Evolutionary conservation across 30 jellyfish, hydroid and myxozoan species (phyloP).

Genomic region (Hydractinia symbiolongicarpus): DNA sequence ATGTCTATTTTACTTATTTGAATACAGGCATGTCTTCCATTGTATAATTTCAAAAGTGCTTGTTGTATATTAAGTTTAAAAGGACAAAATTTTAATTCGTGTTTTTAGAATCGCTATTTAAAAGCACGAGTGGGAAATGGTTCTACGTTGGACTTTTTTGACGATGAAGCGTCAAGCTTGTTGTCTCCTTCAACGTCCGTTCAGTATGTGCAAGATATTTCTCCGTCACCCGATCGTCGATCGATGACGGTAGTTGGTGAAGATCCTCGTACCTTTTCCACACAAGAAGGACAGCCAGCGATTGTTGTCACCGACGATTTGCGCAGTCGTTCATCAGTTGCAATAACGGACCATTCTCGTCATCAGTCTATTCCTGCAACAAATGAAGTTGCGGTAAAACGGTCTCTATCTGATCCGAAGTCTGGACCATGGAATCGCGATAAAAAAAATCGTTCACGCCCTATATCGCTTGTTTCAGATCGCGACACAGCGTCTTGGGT

Average conservation of each 20-base stretch:
- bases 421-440: constrained; percentile 15
- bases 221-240: constrained; percentile 70
- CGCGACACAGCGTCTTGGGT: constrained; percentile 26
- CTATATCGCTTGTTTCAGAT: constrained; percentile 11
- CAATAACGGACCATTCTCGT: constrained; percentile 1
- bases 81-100: no score
- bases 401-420: constrained; percentile 30
- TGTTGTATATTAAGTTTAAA: no score
- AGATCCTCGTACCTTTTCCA: constrained; percentile 11
- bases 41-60: no score
- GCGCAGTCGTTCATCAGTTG: constrained; percentile 11
- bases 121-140: constrained; percentile 78
- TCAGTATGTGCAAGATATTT: constrained; percentile 7
- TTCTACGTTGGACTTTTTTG: constrained; percentile 78
- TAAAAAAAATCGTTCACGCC: background rate
- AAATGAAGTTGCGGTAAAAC: constrained; percentile 20
- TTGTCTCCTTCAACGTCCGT: background rate
- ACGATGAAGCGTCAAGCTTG: constrained; percentile 39
- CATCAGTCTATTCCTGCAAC: background rate
- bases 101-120: constrained; percentile 46
- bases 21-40: no score
- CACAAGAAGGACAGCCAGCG: constrained; percentile 40
- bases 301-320: constrained; percentile 40
- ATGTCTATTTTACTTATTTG: no score
- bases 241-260: constrained; percentile 36